Evolutionary conservation across 2,797 vertebrate species (phyloP).

Genomic region (Harpagifer antarcticus): DNA sequence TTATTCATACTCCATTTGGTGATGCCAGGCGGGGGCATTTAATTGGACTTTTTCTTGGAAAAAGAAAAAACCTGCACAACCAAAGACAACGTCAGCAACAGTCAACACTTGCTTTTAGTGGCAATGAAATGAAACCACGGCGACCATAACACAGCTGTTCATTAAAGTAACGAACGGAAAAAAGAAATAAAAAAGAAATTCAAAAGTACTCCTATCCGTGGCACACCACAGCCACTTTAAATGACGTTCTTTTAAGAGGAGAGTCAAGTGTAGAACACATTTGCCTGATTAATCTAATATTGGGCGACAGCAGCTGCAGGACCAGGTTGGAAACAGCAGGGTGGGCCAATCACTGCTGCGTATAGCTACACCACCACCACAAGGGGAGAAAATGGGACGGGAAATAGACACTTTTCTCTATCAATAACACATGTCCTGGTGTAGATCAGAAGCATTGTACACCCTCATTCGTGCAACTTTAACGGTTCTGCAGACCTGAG

Average conservation of each 20-base stretch:
- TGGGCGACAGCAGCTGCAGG: conserved; percentile 61
- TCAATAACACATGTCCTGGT: conserved; percentile 52
- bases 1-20: no score
- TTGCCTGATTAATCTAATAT: conserved; percentile 37
- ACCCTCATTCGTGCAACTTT: conserved; percentile 1
- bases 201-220: conserved; percentile 61
- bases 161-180: conserved; percentile 61
- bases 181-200: conserved; percentile 38
- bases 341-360: conserved; percentile 45
- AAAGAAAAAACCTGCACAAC: background rate
- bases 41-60: conserved; percentile 2
- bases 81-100: background rate
- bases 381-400: conserved; percentile 25
- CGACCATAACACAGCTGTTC: conserved; percentile 47
- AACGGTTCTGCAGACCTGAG: conserved; percentile 30
- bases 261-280: conserved; percentile 29
- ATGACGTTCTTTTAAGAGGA: conserved; percentile 25
- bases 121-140: conserved; percentile 36
- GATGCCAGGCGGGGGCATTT: background rate
- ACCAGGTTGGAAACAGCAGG: conserved; percentile 59
- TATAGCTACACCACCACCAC: conserved; percentile 26
- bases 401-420: conserved; percentile 55
- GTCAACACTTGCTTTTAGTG: conserved; percentile 26
- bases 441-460: conserved; percentile 38
- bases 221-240: conserved; percentile 58